A percentile compares a stretch with the other conserved stretches of the same genome.
These are phyloP conservation scores for Lymantria dispar DNA, from an alignment of 2,888 invertebrate genomes.

Conservation along the genomic window DNA sequence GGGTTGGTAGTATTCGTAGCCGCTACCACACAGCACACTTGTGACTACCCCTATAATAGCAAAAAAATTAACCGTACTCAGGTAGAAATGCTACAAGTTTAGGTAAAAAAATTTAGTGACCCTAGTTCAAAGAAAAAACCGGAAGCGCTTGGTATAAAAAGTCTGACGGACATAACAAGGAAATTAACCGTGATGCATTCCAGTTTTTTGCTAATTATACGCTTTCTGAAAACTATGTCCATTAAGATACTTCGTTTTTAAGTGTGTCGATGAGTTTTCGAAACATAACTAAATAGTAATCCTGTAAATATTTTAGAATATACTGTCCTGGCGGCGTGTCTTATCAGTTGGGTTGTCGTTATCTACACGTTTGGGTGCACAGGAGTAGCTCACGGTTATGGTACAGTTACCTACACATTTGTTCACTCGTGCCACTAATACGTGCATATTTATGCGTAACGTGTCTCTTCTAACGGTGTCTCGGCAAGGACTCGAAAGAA, in stretches of 20 bases:
- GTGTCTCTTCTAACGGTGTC: slow-evolving; percentile 71
- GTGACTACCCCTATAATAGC: slow-evolving; percentile 1
- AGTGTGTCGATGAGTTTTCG: slow-evolving; percentile 3
- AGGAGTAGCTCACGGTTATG: slow-evolving; percentile 57
- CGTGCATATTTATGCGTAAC: slow-evolving; percentile 78
- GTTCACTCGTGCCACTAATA: slow-evolving; percentile 65
- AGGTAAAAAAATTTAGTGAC: slow-evolving; percentile 37
- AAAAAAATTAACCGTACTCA: slow-evolving; percentile 23
- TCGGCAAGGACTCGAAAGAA: slow-evolving; percentile 62
- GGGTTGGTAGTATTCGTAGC: too few species aligned
- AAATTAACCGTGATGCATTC: slow-evolving; percentile 51
- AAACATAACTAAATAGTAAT: not conserved
- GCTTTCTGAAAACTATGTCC: slow-evolving; percentile 24
- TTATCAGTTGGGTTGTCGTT: not conserved
- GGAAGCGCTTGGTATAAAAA: slow-evolving; percentile 44
- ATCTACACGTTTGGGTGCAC: slow-evolving; percentile 48
- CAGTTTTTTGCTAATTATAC: slow-evolving; percentile 41
- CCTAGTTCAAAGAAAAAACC: slow-evolving; percentile 40
- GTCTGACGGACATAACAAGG: slow-evolving; percentile 37
- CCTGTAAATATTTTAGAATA: not conserved
- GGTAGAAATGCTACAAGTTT: slow-evolving; percentile 33
- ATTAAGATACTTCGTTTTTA: slow-evolving; percentile 7
- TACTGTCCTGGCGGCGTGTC: not conserved
- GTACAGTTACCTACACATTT: slow-evolving; percentile 73
- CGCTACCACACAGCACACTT: too few species aligned